These are phyloP conservation scores for Sinodicranocentrus sp. DNA, from an alignment of 2,888 invertebrate genomes.

Conservation along the genomic window DNA sequence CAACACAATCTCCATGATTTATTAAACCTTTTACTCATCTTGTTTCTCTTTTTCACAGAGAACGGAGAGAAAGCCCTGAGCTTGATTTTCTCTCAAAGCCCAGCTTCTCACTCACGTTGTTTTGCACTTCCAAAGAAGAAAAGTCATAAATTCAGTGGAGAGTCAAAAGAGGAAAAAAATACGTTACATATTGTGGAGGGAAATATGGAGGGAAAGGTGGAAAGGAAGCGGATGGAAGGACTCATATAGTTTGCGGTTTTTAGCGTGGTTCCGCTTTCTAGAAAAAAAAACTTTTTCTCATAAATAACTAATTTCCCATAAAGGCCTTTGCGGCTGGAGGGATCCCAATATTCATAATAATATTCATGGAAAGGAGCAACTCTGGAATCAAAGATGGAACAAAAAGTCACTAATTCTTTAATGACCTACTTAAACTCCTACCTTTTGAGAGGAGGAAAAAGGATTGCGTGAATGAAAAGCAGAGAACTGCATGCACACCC, in stretches of 20 bases:
- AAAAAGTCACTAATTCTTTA: no score
- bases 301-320: constrained; percentile 22
- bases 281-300: constrained; percentile 13
- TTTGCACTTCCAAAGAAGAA: background rate
- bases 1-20: constrained; percentile 26
- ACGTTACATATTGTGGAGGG: background rate
- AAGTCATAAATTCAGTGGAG: constrained; percentile 5
- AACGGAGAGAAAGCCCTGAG: background rate
- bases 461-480: no score
- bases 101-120: background rate
- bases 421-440: no score
- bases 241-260: background rate
- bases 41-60: background rate
- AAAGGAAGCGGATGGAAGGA: background rate
- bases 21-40: constrained; percentile 21
- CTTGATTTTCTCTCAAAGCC: no score
- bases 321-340: background rate
- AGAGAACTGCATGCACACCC: no score
- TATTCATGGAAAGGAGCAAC: no score
- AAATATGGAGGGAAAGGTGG: background rate
- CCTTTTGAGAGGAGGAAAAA: no score
- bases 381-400: no score
- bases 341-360: no score
- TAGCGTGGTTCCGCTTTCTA: constrained; percentile 14
- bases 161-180: background rate